These are phyloP conservation scores for Baronia brevicornis DNA, from an alignment of 2,888 invertebrate genomes.

Conservation along the genomic window DNA sequence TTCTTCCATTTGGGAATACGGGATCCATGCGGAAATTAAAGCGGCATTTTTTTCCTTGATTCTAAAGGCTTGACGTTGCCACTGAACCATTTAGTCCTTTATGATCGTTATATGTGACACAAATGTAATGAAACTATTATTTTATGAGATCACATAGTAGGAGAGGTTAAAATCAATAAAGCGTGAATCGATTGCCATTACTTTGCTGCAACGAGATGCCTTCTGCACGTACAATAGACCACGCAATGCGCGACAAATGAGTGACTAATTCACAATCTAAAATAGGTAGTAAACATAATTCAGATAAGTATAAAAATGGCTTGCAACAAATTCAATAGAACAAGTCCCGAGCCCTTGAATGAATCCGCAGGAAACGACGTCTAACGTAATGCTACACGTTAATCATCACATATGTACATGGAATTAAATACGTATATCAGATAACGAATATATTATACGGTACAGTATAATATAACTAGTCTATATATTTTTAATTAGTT, in stretches of 20 bases:
- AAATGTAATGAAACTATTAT: conserved; percentile 3
- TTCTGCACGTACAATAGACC: conserved; percentile 6
- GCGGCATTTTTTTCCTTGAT: too few species aligned
- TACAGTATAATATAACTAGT: too few species aligned
- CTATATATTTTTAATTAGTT: too few species aligned
- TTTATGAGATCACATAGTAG: conserved; percentile 5
- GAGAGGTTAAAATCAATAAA: conserved; percentile 15
- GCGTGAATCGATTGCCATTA: conserved; percentile 18
- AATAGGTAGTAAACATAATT: background rate
- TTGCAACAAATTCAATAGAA: too few species aligned
- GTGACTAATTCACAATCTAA: conserved; percentile 1
- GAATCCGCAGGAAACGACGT: conserved; percentile 1
- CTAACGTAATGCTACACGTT: conserved; percentile 9
- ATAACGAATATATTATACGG: conserved; percentile 9
- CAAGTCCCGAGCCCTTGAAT: too few species aligned
- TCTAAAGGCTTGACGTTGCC: too few species aligned
- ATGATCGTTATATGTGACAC: background rate
- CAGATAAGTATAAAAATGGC: too few species aligned
- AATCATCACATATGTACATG: conserved; percentile 10
- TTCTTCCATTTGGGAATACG: too few species aligned
- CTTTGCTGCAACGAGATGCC: conserved; percentile 16
- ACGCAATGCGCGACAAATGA: conserved; percentile 1
- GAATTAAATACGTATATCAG: conserved; percentile 12
- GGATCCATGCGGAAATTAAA: too few species aligned
- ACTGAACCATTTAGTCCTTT: too few species aligned